Evolutionary conservation across 2,797 vertebrate species (phyloP).

Genomic region (Orientallactaga sibirica): DNA sequence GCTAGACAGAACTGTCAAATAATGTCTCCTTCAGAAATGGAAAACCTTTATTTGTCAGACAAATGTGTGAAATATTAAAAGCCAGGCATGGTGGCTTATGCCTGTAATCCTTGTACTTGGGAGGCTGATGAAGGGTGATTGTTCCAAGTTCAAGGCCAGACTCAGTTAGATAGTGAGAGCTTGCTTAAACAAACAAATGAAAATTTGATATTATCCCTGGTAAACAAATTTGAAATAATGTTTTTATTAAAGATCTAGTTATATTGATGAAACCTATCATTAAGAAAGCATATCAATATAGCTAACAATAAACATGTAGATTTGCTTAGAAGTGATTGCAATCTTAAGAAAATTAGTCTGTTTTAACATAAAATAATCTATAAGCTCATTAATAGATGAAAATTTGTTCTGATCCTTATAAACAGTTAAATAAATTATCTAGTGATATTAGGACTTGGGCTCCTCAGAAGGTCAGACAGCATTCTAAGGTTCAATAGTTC

Average conservation of each 20-base stretch:
- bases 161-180: neutral
- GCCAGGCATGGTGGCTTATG: neutral
- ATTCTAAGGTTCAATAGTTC: neutral
- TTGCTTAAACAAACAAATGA: neutral
- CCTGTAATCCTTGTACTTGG: neutral
- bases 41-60: slow-evolving; percentile 17
- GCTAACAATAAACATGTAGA: neutral
- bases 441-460: neutral
- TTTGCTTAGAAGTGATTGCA: neutral
- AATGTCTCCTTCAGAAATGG: slow-evolving; percentile 23
- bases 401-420: neutral
- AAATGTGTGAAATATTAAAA: slow-evolving; percentile 37
- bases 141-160: neutral
- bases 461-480: neutral
- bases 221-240: neutral
- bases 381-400: neutral
- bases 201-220: neutral
- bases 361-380: neutral
- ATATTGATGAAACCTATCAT: neutral
- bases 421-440: neutral
- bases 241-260: neutral
- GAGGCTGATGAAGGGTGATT: neutral
- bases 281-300: neutral
- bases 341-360: neutral
- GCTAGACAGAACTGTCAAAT: slow-evolving; percentile 43